phyloP scores from a whole-genome alignment of 2,113 vertebrate species.

The Pavo muticus region DNA sequence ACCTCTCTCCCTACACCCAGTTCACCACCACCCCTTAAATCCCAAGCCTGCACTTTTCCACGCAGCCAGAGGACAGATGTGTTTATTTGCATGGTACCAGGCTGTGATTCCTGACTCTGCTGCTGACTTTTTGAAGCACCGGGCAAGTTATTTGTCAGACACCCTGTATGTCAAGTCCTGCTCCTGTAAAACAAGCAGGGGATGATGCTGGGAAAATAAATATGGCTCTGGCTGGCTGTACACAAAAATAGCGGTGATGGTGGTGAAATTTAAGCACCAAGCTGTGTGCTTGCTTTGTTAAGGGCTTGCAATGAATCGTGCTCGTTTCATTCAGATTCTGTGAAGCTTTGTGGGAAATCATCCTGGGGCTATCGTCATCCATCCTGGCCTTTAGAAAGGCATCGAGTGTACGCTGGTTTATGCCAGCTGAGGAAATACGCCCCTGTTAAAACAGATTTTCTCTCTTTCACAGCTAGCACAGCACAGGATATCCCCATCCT shows the following conservation, averaged over 20 bases:
- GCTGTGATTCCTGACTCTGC: background rate
- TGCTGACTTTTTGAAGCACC: background rate
- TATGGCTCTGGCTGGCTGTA: background rate
- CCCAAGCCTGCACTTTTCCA: background rate
- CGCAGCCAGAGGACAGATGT: background rate
- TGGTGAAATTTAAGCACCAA: slow-evolving; percentile 18
- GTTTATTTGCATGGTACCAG: background rate
- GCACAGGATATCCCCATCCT: background rate
- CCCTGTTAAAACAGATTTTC: background rate
- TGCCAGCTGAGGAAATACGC: background rate
- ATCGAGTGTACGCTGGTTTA: background rate
- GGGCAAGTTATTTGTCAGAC: slow-evolving; percentile 3
- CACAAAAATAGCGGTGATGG: background rate
- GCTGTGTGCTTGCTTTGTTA: slow-evolving; percentile 40
- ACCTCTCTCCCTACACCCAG: background rate
- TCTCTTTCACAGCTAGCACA: background rate
- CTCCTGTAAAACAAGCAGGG: slow-evolving; percentile 44
- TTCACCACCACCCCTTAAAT: background rate
- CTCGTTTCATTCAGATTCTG: slow-evolving; percentile 3
- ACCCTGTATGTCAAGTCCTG: background rate
- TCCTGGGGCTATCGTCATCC: background rate
- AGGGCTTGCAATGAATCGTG: slow-evolving; percentile 15
- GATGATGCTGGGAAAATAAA: slow-evolving; percentile 43
- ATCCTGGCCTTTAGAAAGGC: background rate
- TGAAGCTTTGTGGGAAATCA: slow-evolving; percentile 28